Conservation (phyloP, 2,113 vertebrate species). For the Corythornis cristatus region DNA sequence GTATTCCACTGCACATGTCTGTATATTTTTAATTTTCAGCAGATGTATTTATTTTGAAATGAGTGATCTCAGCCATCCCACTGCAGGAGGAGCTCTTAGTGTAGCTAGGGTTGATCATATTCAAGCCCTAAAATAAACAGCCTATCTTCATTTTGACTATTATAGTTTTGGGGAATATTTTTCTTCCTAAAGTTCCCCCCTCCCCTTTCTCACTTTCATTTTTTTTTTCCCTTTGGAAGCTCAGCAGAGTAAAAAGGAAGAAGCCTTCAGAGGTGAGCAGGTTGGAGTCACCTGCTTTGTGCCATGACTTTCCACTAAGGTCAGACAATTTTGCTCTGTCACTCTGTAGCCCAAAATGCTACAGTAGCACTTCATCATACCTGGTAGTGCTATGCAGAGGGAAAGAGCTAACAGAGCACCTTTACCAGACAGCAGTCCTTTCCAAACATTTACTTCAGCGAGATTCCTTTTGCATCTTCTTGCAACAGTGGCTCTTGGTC, state of each 20-base stretch:
- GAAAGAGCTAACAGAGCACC: not conserved
- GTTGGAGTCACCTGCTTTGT: not conserved
- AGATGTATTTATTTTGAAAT: not conserved
- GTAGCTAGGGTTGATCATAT: not conserved
- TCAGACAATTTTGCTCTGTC: not conserved
- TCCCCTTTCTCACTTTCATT: not conserved
- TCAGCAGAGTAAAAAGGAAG: not conserved
- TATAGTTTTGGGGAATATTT: not conserved
- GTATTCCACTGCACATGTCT: fast-evolving
- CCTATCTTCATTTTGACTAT: not conserved
- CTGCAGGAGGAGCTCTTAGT: not conserved
- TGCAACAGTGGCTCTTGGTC: not conserved
- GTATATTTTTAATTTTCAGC: not conserved
- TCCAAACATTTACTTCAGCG: not conserved
- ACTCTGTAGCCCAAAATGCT: not conserved
- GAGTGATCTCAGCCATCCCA: not conserved
- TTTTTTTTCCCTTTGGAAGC: not conserved
- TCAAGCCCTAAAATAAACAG: not conserved
- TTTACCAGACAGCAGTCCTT: not conserved
- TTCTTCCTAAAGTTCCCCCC: not conserved
- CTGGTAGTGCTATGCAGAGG: fast-evolving
- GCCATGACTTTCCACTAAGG: not conserved
- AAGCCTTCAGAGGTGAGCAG: not conserved
- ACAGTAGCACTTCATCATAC: too few relatives aligned
- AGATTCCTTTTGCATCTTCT: not conserved